Percentiles rank a stretch among this genome's conserved stretches.
Conservation (phyloP, 2,797 vertebrate species). For the Argya squamiceps region DNA sequence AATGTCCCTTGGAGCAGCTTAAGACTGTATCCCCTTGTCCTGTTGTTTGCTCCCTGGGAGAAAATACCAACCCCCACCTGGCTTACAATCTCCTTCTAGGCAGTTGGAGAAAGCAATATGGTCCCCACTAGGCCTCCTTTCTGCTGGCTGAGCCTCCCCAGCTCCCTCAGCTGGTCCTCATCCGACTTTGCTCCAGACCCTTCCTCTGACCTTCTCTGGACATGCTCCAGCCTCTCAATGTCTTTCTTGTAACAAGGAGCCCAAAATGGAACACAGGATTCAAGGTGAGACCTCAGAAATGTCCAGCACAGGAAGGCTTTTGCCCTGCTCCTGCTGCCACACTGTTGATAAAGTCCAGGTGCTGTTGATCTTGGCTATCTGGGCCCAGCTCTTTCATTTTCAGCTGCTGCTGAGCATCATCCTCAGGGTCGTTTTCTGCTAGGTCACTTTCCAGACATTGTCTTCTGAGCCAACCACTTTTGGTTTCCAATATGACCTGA, state of each 20-base stretch:
- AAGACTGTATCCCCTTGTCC: neutral
- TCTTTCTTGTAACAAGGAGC: too few species aligned
- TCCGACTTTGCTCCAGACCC: neutral
- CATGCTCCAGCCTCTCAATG: neutral
- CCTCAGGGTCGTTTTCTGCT: neutral
- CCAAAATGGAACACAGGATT: neutral
- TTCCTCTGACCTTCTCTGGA: neutral
- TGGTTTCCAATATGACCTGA: neutral
- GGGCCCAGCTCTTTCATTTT: neutral
- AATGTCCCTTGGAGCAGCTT: neutral
- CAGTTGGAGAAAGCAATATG: neutral
- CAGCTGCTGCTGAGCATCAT: neutral
- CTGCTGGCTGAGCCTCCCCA: neutral
- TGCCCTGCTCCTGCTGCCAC: neutral
- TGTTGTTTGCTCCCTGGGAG: neutral
- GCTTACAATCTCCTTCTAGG: neutral
- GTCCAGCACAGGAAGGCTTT: neutral
- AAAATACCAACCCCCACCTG: too few species aligned
- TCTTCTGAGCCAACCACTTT: neutral
- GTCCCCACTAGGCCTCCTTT: too few species aligned
- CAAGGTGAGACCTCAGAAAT: neutral
- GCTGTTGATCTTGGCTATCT: accelerated
- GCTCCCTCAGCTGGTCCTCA: neutral
- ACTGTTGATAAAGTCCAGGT: neutral
- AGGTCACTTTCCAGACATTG: neutral